Evolutionary conservation across 2,888 invertebrate species (phyloP), one percentile per base, ranked within the genome.

Genomic region (Pandemis cinnamomeana): DNA sequence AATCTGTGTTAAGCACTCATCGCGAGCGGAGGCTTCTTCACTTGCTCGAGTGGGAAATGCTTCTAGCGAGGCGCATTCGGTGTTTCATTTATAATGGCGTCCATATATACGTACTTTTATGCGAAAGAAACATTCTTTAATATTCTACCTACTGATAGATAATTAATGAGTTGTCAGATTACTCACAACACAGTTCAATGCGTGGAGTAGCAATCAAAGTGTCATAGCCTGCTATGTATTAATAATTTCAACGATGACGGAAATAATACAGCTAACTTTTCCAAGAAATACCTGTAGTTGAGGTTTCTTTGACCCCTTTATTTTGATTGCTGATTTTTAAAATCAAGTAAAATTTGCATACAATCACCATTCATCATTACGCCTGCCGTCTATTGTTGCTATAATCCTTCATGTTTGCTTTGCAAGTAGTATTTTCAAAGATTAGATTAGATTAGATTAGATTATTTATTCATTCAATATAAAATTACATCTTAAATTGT

Each of bases 1-100:
- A 46, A 63, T 46, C 63, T 63, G 63, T 63, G 46, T 44, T 46
- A 63, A 63, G 46, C 63, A 46, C 63, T 63, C 27, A 13, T 44
- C 62, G 13, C 46, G 63, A 46, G 41, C 20, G 46, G 63, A 10
- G 42, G 42, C 63, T 44, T 46, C 42, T 44, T 20, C 44, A 20
- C 41, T 20, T n/a, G 51, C 10, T 63, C 11, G 41, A 63, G 63
- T 63, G 44, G 27, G 46, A 63, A 63, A 63, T 46, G 46, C 63
- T 63, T 44, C 44, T 63, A 63, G 63, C 20, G 41, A 62, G 62
- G 41, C 8, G 42, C 20, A 46, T 63, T 63, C 63, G 13, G 8
- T 42, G 62, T 62, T 62, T 42, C 62, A 42, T 62, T 62, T 42
- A 42, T n/a, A 6, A 61, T 42, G 6, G 42, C n/a, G 27, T 27